These are phyloP conservation scores for Crotophaga sulcirostris DNA, from an alignment of 2,113 vertebrate species.

Conservation along the genomic window DNA sequence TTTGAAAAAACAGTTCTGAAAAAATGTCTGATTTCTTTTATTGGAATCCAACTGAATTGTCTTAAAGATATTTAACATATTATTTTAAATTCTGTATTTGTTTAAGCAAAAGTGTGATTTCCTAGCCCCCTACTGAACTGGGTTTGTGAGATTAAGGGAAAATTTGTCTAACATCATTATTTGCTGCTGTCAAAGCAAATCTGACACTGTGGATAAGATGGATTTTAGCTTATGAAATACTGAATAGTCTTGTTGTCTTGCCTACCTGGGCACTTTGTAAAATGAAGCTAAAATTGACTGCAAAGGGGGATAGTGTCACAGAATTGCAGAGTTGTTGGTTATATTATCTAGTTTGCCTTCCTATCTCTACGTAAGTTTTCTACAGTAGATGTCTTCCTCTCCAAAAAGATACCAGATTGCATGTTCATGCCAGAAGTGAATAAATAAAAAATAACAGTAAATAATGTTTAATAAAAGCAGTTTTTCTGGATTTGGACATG, in stretches of 20 bases:
- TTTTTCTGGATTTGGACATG: neutral
- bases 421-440: neutral
- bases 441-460: too few relatives aligned
- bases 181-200: conserved; percentile 32
- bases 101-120: neutral
- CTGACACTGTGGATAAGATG: neutral
- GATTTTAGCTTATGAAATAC: conserved; percentile 23
- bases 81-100: neutral
- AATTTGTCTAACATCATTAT: neutral
- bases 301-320: neutral
- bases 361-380: neutral
- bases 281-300: neutral
- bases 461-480: too few relatives aligned
- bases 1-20: neutral
- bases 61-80: neutral
- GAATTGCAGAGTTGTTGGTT: neutral
- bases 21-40: neutral
- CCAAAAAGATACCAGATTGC: neutral
- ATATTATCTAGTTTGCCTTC: neutral
- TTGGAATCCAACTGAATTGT: neutral
- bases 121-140: neutral
- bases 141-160: neutral
- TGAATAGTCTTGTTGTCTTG: neutral
- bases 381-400: neutral
- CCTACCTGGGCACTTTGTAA: neutral